These are phyloP conservation scores for Eolophus roseicapilla DNA, from an alignment of 2,113 vertebrate species.

Conservation along the genomic window DNA sequence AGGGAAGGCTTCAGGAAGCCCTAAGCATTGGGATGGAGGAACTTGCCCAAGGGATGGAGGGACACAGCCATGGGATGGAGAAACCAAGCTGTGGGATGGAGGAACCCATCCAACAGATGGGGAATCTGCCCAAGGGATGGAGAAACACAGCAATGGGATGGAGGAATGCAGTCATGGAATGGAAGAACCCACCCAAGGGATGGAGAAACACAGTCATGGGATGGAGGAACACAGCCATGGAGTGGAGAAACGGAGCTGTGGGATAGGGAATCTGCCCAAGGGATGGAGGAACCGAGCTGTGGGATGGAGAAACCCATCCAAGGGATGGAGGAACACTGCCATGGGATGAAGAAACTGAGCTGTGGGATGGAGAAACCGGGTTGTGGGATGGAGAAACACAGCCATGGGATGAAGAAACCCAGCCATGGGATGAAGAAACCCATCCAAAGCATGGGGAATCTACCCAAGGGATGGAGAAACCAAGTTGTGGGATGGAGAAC, in stretches of 20 bases:
- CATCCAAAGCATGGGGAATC: not conserved
- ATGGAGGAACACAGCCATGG: not conserved
- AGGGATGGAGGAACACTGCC: not conserved
- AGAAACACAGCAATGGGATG: not conserved
- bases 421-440: not conserved
- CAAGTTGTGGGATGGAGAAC: not conserved
- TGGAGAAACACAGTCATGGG: not conserved
- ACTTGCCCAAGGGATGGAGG: not conserved
- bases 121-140: not conserved
- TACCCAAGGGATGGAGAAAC: not conserved
- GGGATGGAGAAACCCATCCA: not conserved
- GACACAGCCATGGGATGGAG: not conserved
- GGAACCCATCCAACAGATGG: not conserved
- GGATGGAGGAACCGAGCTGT: not conserved
- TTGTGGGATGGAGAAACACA: fast-evolving
- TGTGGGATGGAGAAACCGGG: fast-evolving
- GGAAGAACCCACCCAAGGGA: not conserved
- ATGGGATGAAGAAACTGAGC: not conserved
- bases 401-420: not conserved
- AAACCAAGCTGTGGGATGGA: not conserved
- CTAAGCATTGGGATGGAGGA: fast-evolving
- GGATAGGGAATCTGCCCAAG: not conserved
- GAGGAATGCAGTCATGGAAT: not conserved
- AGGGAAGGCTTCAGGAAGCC: not conserved
- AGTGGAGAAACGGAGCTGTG: not conserved